Evolutionary conservation across 2,797 vertebrate species (phyloP).

Genomic region (Bovichtus diacanthus): DNA sequence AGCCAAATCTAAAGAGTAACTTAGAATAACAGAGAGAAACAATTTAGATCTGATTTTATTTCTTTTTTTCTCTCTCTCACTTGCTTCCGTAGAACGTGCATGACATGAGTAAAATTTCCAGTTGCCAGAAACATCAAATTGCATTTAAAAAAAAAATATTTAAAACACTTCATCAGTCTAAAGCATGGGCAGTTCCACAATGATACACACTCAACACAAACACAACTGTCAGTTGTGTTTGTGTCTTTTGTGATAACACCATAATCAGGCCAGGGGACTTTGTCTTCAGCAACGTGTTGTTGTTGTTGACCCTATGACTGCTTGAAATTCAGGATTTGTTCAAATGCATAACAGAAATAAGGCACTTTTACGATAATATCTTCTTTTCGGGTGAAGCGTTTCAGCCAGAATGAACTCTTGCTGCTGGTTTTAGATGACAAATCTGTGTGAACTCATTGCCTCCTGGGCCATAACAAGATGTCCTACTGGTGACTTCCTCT

Average conservation of each 20-base stretch:
- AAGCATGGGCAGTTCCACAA: not conserved
- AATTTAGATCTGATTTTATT: too few species aligned
- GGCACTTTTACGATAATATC: not conserved
- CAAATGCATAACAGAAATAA: not conserved
- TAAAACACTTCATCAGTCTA: too few species aligned
- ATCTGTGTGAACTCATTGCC: not conserved
- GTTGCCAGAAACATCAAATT: not conserved
- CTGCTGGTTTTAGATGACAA: not conserved
- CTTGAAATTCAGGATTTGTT: not conserved
- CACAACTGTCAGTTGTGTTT: not conserved
- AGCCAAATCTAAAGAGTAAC: too few species aligned
- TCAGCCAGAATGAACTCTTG: not conserved
- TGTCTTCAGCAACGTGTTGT: not conserved
- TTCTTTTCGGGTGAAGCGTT: not conserved
- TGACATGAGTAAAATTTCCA: not conserved
- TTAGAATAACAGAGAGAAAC: too few species aligned
- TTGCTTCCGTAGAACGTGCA: too few species aligned
- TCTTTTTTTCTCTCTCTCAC: too few species aligned
- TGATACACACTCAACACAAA: not conserved
- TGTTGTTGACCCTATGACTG: not conserved
- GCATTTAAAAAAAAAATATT: not conserved
- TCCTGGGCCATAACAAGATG: conserved; percentile 6
- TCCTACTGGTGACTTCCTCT: not conserved
- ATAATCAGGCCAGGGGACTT: not conserved
- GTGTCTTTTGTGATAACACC: not conserved